Base-by-base conservation (phyloP, 1,140 invertebrate species). In the Ridgeia piscesae region DNA sequence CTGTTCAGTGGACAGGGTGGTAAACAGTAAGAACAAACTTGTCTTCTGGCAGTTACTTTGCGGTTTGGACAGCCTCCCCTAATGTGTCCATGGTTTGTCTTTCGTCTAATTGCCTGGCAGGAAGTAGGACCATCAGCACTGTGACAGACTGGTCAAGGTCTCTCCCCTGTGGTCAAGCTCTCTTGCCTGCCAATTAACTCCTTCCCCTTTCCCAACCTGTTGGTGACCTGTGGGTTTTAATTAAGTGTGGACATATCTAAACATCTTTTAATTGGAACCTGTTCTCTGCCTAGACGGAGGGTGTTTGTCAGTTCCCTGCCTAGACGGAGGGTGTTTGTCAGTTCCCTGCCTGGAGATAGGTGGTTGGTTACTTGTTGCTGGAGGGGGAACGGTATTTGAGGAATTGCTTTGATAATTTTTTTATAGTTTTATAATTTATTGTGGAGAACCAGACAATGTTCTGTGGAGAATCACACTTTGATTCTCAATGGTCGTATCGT, bases 211-310 rank as follows among this genome's bases (percentile, higher is more conserved):
- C 14, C 58, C 2, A 31, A 31, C 27, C 58, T 21, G 27, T 21
- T 0, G 4, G 58, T 77, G 58, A 77, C 58, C 58, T 77, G 6
- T 2, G 42, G 58, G 17, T 77, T 77, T 77, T 77, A 77, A 77
- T 77, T 77, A 77, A 77, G 58, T 77, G 58, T 77, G 58, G 58
- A 77, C 58, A 77, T 77, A 77, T 77, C 58, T 77, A 77, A 77
- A 77, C 58, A 77, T 77, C 58, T 77, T 77, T 31, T 77, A 77
- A 77, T 77, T 77, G 58, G 58, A 77, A 77, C 58, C 27, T 77
- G 58, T 77, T 14, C 17, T 21, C 58, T 77, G 58, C 58, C 58
- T 77, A 77, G 58, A 77, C 11, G 17, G 17, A 77, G 58, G 58
- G 17, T 77, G 58, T 77, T 77, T 77, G 58, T 31, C 4, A 31